A percentile compares a stretch with the other conserved stretches of the same genome.
Evolutionary conservation across 2,888 invertebrate genomes (phyloP).

Genomic region (Tromatobia lineatoria): DNA sequence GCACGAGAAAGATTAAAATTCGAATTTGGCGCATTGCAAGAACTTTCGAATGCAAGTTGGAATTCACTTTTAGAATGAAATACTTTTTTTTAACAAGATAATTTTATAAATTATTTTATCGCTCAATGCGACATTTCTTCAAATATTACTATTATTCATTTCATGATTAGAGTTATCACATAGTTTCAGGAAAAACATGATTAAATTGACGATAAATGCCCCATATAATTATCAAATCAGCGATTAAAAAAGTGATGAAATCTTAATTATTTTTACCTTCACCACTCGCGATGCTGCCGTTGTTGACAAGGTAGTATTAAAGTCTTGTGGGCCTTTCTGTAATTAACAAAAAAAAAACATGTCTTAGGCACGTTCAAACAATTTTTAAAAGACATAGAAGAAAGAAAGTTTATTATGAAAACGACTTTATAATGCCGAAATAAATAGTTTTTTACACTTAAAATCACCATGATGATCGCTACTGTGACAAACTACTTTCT

Average conservation of each 20-base stretch:
- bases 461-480: slow-evolving; percentile 31
- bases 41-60: too few relatives aligned
- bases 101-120: background rate
- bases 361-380: background rate
- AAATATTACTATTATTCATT: too few relatives aligned
- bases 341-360: slow-evolving; percentile 38
- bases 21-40: too few relatives aligned
- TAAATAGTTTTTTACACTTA: slow-evolving; percentile 11
- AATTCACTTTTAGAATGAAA: too few relatives aligned
- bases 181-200: too few relatives aligned
- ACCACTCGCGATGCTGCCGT: slow-evolving; percentile 84
- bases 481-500: slow-evolving; percentile 52
- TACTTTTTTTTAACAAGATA: too few relatives aligned
- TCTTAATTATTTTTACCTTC: slow-evolving; percentile 82
- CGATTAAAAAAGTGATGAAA: background rate
- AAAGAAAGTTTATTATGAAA: background rate
- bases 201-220: too few relatives aligned
- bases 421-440: background rate
- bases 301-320: slow-evolving; percentile 85
- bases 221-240: too few relatives aligned
- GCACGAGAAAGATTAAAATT: too few relatives aligned
- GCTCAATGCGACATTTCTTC: background rate
- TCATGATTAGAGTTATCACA: too few relatives aligned
- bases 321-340: slow-evolving; percentile 86
- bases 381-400: background rate